Percentiles rank a stretch among this genome's conserved stretches.
Evolutionary conservation across 1,140 invertebrate species (phyloP).

Genomic region (Diachasmimorpha longicaudata): DNA sequence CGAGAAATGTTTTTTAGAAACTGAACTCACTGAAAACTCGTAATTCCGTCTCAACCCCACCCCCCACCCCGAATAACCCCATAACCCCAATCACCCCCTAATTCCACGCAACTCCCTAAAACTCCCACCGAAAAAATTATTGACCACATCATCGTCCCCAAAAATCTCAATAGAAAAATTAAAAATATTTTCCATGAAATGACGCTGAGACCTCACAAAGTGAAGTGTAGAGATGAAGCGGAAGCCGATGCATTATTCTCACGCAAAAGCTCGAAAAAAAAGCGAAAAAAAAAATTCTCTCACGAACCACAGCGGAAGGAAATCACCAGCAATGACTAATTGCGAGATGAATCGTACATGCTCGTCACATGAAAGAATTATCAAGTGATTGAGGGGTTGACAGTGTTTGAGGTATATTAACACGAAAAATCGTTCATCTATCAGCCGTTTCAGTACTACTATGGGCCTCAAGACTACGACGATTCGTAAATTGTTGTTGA

Average conservation of each 20-base stretch:
- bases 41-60: too few relatives aligned
- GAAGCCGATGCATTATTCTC: background rate
- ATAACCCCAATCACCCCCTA: too few relatives aligned
- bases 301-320: background rate
- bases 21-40: background rate
- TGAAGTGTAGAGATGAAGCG: too few relatives aligned
- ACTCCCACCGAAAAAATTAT: too few relatives aligned
- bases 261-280: background rate
- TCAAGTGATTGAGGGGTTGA: background rate
- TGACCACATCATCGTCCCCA: too few relatives aligned
- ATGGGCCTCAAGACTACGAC: background rate
- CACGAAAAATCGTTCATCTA: background rate
- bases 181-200: too few relatives aligned
- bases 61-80: too few relatives aligned
- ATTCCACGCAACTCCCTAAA: too few relatives aligned
- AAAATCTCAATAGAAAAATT: too few relatives aligned
- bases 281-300: background rate
- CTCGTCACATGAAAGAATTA: background rate
- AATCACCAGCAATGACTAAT: background rate
- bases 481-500: background rate
- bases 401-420: constrained; percentile 20
- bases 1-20: background rate
- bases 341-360: background rate
- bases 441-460: background rate
- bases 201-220: too few relatives aligned